Evolutionary conservation across 2,888 invertebrate species (phyloP), one percentile per base, ranked within the genome.

Genomic region (Drosophila fungiperda): DNA sequence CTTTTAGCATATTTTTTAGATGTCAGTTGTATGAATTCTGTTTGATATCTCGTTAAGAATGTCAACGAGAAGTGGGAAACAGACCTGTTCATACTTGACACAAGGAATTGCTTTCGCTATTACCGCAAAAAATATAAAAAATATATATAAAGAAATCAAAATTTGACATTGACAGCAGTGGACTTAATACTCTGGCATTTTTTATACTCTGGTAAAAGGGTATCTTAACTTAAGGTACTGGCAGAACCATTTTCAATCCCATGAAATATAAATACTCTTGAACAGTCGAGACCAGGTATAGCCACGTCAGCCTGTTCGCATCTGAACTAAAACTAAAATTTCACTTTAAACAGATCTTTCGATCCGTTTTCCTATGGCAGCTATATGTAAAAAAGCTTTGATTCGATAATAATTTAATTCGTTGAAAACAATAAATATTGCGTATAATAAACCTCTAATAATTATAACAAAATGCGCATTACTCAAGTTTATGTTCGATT

Each of bases 31-130:
- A 45, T 15, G 23, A 32, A 52, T 20, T 52, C 15, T 52, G 33
- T 33, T 53, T 35, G 20, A 20, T 33, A 53, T 35, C 52, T 53
- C 52, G 33, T 53, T 53, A 53, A 15, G 33, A 53, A 33, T 20
- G 17, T 29, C 35, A 35, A 52, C 40, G 40, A 49, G 50, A 38
- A 32, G 36, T n/a, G 11, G 26, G n/a, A 23, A n/a, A 26, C 11
- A 15, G 32, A n/a, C 12, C 63, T 52, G 32, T 32, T n/a, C 23
- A 26, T 29, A 53, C 20, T 32, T 35, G 20, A 33, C 33, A 35
- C 33, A 53, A 20, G n/a, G 52, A 17, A 53, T 53, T 50, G 50
- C 29, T 50, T 12, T 33, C 52, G 20, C 33, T 23, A 33, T 33
- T 52, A 33, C 33, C 33, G 17, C 15, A 20, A 52, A 32, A 32